These are phyloP conservation scores for Chlorospingus flavigularis DNA, from an alignment of 2,797 vertebrate species.

Conservation along the genomic window DNA sequence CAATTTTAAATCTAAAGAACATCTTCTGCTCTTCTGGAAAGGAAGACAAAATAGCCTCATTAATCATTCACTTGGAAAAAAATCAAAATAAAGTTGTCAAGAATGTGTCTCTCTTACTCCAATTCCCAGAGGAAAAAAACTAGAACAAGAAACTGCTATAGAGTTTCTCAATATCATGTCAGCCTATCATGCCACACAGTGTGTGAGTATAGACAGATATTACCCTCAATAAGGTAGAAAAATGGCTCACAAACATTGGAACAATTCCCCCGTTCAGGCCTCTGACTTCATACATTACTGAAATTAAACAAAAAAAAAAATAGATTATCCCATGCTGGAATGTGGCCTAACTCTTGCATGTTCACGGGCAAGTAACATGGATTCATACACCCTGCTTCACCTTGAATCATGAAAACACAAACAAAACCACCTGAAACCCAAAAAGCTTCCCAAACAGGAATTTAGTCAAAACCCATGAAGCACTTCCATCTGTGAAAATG, in stretches of 20 bases:
- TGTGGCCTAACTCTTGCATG: fast-evolving
- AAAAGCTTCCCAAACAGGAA: neutral
- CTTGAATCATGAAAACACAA: neutral
- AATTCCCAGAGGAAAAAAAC: neutral
- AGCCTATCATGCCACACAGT: neutral
- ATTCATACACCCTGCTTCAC: fast-evolving
- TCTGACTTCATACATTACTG: neutral
- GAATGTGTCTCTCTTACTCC: neutral
- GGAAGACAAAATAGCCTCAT: neutral
- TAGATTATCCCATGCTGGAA: neutral
- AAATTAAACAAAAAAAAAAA: neutral
- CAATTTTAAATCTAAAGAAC: neutral
- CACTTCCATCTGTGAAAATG: neutral
- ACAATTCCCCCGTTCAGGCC: neutral
- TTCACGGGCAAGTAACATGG: neutral
- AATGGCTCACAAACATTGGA: neutral
- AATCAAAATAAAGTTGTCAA: neutral
- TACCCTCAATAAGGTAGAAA: neutral
- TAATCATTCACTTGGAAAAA: neutral
- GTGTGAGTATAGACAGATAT: neutral
- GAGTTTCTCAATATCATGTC: neutral
- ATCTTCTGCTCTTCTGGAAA: neutral
- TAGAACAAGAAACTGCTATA: neutral
- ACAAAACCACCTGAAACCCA: fast-evolving
- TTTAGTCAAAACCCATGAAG: neutral